phyloP scores from a whole-genome alignment of 2,113 vertebrate species.

The Phocoena phocoena region DNA sequence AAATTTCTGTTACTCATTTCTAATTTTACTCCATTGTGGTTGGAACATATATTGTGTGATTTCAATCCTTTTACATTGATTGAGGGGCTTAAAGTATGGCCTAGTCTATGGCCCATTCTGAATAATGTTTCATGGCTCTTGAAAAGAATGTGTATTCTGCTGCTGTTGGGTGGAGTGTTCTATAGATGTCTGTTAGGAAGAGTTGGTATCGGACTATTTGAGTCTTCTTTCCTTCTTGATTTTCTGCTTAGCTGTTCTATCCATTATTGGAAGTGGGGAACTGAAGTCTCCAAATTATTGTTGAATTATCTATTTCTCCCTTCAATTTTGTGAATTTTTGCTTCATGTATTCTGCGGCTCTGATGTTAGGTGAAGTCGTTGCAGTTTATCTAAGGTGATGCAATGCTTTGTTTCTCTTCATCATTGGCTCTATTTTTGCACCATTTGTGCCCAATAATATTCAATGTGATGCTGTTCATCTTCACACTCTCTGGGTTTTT shows the following conservation, averaged over 20 bases:
- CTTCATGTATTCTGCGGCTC: fast-evolving
- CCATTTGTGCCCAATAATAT: background rate
- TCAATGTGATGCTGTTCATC: background rate
- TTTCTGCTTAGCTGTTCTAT: background rate
- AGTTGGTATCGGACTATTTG: background rate
- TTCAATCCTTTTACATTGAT: background rate
- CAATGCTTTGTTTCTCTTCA: background rate
- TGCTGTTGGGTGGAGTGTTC: background rate
- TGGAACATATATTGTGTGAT: background rate
- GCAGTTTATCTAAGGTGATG: background rate
- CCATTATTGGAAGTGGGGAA: background rate
- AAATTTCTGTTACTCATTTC: slow-evolving; percentile 18
- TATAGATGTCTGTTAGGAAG: background rate
- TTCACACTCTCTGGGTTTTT: background rate
- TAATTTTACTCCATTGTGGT: background rate
- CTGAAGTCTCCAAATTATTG: background rate
- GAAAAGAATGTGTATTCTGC: background rate
- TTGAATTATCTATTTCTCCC: background rate
- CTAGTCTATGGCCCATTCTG: background rate
- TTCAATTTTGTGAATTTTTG: background rate
- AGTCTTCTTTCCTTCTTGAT: background rate
- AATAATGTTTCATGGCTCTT: background rate
- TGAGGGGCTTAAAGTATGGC: background rate
- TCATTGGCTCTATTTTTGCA: fast-evolving
- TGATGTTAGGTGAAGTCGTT: background rate